phyloP scores from a whole-genome alignment of 2,113 vertebrate species.

The Ciconia boyciana region DNA sequence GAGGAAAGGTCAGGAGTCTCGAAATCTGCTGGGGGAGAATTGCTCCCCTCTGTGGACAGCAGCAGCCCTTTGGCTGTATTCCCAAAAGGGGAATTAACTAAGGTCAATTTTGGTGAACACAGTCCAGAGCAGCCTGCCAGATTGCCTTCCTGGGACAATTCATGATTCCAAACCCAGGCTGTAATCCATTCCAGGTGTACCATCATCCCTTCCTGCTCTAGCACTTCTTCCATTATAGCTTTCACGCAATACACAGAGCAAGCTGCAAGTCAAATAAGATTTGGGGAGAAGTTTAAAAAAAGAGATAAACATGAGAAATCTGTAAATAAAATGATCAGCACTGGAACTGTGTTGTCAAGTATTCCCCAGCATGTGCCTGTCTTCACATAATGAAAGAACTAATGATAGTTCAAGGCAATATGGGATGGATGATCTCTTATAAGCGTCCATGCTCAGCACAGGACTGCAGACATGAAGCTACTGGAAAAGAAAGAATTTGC shows the following conservation, averaged over 20 bases:
- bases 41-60: neutral
- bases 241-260: neutral
- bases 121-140: neutral
- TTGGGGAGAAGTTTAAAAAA: neutral
- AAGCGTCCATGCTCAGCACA: neutral
- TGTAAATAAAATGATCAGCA: neutral
- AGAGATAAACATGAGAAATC: neutral
- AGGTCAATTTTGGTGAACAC: neutral
- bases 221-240: neutral
- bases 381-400: neutral
- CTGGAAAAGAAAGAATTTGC: neutral
- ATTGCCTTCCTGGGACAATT: neutral
- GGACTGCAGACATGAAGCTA: neutral
- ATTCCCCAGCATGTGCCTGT: neutral
- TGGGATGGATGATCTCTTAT: neutral
- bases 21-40: neutral
- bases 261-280: slow-evolving; percentile 41
- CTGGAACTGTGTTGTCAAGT: neutral
- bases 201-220: slow-evolving; percentile 25
- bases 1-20: neutral
- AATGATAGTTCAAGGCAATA: neutral
- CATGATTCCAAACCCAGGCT: neutral
- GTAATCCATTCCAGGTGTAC: slow-evolving; percentile 50
- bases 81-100: neutral
- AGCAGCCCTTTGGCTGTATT: neutral